Conservation (phyloP, 2,888 invertebrate genomes). For the Torymus tubicola region DNA sequence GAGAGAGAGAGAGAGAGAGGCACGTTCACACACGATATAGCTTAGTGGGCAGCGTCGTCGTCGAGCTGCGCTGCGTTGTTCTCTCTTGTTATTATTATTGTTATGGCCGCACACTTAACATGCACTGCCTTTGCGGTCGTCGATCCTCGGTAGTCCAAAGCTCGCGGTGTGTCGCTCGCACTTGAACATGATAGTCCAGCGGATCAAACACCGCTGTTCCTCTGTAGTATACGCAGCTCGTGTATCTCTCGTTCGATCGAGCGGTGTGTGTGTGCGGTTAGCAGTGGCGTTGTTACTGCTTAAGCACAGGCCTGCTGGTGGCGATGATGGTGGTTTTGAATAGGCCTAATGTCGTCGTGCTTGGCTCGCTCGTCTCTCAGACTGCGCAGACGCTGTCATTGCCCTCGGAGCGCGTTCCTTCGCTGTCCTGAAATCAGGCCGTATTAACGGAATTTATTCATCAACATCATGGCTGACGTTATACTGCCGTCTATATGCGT, state of each 20-base stretch:
- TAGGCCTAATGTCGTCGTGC: slow-evolving; percentile 7
- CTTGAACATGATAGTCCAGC: too few species aligned
- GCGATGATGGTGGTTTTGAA: neutral
- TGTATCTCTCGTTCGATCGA: too few species aligned
- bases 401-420: slow-evolving; percentile 23
- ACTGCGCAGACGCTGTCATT: neutral
- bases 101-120: too few species aligned
- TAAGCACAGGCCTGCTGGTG: slow-evolving; percentile 8
- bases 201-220: neutral
- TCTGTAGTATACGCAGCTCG: too few species aligned
- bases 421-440: slow-evolving; percentile 53
- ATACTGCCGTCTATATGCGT: too few species aligned
- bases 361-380: too few species aligned
- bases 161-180: neutral
- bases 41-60: neutral
- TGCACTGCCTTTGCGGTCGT: neutral
- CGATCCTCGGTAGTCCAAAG: neutral
- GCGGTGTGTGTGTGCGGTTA: too few species aligned
- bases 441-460: slow-evolving; percentile 43
- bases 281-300: neutral
- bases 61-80: neutral
- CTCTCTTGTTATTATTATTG: too few species aligned
- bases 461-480: neutral
- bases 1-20: slow-evolving; percentile 24
- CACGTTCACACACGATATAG: slow-evolving; percentile 5